A percentile compares a stretch with the other conserved stretches of the same genome.
Conservation (phyloP, 2,113 vertebrate species). For the Haemorhous mexicanus region DNA sequence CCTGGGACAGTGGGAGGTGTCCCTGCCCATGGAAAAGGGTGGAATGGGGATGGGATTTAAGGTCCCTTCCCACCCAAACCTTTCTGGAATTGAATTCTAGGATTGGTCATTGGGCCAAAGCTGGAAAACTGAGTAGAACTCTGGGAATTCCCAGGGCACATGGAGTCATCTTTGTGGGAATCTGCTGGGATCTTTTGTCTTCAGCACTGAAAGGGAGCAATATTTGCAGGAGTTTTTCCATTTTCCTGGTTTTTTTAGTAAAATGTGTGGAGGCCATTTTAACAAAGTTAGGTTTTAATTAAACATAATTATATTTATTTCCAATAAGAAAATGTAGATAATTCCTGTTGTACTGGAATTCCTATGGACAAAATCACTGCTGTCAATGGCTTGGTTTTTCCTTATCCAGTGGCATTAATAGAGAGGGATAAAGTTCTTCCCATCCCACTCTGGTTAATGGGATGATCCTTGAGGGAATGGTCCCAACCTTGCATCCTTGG, state of each 20-base stretch:
- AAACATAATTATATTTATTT: neutral
- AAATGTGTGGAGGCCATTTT: fast-evolving
- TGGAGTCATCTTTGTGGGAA: neutral
- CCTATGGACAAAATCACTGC: neutral
- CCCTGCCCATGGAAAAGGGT: neutral
- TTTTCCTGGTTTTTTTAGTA: neutral
- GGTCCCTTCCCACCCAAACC: neutral
- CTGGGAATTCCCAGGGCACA: fast-evolving
- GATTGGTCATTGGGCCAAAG: neutral
- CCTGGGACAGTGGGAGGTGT: neutral
- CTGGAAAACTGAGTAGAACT: neutral
- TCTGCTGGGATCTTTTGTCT: neutral
- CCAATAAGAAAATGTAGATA: fast-evolving
- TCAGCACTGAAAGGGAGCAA: neutral
- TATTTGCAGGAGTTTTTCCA: fast-evolving
- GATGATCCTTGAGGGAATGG: neutral
- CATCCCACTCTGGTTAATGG: neutral
- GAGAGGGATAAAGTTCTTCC: neutral
- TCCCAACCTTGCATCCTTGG: neutral
- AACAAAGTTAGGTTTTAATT: neutral
- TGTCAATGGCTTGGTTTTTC: neutral
- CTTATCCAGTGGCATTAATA: neutral
- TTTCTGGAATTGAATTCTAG: neutral
- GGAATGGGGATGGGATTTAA: neutral
- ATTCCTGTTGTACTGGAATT: neutral